These are phyloP conservation scores for Tauraco erythrolophus DNA, from an alignment of 2,113 vertebrate genomes.

Conservation along the genomic window DNA sequence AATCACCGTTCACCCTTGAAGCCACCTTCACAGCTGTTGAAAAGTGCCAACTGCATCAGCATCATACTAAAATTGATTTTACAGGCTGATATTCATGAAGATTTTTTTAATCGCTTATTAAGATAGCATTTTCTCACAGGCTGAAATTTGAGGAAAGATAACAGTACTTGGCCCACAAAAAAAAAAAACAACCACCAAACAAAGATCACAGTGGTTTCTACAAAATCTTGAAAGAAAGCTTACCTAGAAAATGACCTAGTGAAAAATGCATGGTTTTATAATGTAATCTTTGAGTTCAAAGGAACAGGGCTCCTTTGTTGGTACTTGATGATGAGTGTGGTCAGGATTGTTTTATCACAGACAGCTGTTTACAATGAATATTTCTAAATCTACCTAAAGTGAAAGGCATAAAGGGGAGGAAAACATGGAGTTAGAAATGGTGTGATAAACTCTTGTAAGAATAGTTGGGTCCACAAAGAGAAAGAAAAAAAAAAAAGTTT, in stretches of 20 bases:
- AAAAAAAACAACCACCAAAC: background rate
- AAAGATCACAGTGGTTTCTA: background rate
- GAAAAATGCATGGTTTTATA: background rate
- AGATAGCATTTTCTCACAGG: background rate
- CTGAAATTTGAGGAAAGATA: background rate
- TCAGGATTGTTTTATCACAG: background rate
- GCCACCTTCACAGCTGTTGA: conserved; percentile 8
- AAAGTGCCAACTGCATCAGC: background rate
- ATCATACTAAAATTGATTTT: conserved; percentile 20
- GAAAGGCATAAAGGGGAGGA: background rate
- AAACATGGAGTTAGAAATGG: background rate
- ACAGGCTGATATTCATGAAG: background rate
- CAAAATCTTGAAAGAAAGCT: background rate
- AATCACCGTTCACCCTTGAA: background rate
- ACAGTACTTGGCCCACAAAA: background rate
- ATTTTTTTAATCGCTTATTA: background rate
- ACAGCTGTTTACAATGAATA: background rate
- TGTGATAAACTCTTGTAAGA: background rate
- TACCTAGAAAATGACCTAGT: background rate
- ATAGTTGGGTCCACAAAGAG: rapidly evolving
- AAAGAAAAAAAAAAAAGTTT: background rate
- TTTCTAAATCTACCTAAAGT: background rate
- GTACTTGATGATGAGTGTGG: background rate
- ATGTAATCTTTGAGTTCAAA: background rate
- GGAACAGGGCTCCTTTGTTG: background rate